Conservation (phyloP, 2,888 invertebrate species). For the Bellardia bayeri region DNA sequence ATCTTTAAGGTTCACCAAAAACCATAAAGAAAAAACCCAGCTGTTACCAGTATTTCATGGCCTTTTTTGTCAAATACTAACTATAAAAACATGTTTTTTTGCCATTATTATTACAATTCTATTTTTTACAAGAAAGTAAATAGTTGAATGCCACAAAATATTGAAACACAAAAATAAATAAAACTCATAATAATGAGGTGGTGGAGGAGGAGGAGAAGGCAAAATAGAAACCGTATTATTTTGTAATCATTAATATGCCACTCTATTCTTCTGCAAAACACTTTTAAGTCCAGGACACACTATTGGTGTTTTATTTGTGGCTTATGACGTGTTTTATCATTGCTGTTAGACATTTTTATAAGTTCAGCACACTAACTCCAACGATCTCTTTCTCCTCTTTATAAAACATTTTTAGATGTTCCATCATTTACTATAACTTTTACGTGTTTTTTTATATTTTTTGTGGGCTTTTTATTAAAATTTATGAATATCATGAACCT, state of each 20-base stretch:
- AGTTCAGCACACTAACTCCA: background rate
- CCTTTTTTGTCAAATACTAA: background rate
- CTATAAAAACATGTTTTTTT: background rate
- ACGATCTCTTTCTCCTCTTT: background rate
- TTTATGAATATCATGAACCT: slow-evolving; percentile 24
- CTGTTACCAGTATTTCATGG: slow-evolving; percentile 4
- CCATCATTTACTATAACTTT: slow-evolving; percentile 30
- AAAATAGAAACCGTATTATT: slow-evolving; percentile 29
- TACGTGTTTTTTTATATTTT: slow-evolving; percentile 1
- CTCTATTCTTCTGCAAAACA: slow-evolving; percentile 24
- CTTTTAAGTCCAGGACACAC: slow-evolving; percentile 31
- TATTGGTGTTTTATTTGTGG: slow-evolving; percentile 23
- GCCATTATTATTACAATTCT: background rate
- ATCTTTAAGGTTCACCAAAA: background rate
- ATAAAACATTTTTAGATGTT: slow-evolving; percentile 15
- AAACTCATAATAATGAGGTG: background rate
- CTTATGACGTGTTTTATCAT: slow-evolving; percentile 32
- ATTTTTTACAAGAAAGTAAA: background rate
- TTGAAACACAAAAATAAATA: background rate
- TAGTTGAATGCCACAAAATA: background rate
- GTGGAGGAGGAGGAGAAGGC: background rate
- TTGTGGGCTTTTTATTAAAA: slow-evolving; percentile 28
- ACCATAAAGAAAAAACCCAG: background rate
- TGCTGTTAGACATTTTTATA: slow-evolving; percentile 9
- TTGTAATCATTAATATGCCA: slow-evolving; percentile 49